Evolutionary conservation across 2,113 vertebrate species (phyloP).

Genomic region (Eretmochelys imbricata): DNA sequence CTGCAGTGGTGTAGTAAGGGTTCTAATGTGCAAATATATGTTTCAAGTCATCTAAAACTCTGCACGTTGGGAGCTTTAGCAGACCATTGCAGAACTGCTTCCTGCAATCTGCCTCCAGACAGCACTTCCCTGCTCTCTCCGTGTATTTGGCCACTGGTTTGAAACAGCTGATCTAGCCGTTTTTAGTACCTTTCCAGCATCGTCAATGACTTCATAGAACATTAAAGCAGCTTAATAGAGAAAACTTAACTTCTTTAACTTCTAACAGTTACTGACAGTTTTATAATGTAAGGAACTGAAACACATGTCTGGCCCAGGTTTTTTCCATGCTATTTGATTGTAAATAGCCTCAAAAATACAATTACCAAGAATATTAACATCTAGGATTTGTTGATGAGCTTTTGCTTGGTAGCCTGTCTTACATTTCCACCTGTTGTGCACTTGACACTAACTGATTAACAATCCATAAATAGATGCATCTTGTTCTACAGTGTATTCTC

Average conservation of each 20-base stretch:
- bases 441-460: constrained; percentile 17
- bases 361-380: neutral
- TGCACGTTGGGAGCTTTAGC: neutral
- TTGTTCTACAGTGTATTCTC: neutral
- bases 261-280: neutral
- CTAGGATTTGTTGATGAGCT: neutral
- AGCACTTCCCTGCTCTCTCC: neutral
- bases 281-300: neutral
- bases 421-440: neutral
- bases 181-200: neutral
- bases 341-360: neutral
- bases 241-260: neutral
- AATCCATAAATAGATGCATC: neutral
- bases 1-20: neutral
- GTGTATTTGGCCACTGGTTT: neutral
- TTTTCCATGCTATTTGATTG: neutral
- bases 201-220: neutral
- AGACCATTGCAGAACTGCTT: neutral
- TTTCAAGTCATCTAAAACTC: neutral
- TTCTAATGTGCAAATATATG: neutral
- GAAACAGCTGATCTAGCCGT: neutral
- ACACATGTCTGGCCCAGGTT: neutral
- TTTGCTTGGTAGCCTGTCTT: neutral
- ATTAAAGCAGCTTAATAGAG: neutral
- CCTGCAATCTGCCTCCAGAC: neutral